These are phyloP conservation scores for Diarsia mendica DNA, from an alignment of 2,888 invertebrate species.

Conservation along the genomic window DNA sequence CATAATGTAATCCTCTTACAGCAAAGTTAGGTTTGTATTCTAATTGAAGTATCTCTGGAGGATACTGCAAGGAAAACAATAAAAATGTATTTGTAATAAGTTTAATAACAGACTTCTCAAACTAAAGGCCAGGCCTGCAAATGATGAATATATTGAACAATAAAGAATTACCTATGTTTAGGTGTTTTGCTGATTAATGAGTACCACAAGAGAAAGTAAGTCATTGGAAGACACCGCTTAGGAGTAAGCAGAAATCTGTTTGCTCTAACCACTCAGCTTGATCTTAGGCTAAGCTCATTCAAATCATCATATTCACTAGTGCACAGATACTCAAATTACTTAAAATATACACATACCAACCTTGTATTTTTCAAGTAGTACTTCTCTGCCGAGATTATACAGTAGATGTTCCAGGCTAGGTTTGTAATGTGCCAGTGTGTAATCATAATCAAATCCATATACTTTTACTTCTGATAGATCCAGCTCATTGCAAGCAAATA, in stretches of 20 bases:
- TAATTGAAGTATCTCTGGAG: conserved; percentile 94
- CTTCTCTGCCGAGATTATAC: conserved; percentile 96
- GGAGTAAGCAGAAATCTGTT: conserved; percentile 12
- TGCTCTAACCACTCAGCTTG: background rate
- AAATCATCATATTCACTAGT: background rate
- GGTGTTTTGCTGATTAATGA: background rate
- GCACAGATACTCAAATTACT: background rate
- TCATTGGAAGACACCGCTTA: background rate
- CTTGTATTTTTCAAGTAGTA: conserved; percentile 96
- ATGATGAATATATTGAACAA: background rate
- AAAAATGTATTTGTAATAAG: background rate
- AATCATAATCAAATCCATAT: conserved; percentile 99
- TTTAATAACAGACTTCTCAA: background rate
- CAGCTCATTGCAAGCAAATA: conserved; percentile 99
- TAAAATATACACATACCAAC: conserved; percentile 84
- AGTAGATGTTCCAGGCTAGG: conserved; percentile 96
- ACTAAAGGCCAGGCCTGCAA: no score
- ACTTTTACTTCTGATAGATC: conserved; percentile 97
- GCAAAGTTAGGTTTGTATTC: conserved; percentile 98
- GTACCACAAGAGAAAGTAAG: background rate
- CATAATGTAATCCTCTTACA: conserved; percentile 99
- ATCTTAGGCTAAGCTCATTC: background rate
- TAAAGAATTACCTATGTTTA: background rate
- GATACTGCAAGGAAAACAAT: conserved; percentile 92
- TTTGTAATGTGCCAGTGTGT: conserved; percentile 98